Evolutionary conservation across 2,888 invertebrate species (phyloP).

Genomic region (Pinctada fucata): DNA sequence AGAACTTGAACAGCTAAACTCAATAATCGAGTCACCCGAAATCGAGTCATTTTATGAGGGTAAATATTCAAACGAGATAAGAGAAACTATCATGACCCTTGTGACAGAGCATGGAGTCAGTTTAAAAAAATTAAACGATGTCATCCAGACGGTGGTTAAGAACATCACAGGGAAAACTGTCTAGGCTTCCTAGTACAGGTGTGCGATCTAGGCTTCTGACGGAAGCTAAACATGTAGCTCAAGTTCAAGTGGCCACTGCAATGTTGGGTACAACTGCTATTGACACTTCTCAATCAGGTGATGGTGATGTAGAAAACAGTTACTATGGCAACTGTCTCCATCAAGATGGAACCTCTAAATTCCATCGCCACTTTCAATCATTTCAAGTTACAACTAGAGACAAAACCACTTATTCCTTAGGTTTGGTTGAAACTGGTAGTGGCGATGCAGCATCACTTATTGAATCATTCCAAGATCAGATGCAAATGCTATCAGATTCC

Average conservation of each 20-base stretch:
- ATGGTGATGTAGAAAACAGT: neutral
- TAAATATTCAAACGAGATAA: conserved; percentile 29
- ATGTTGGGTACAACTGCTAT: conserved; percentile 11
- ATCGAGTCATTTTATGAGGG: conserved; percentile 33
- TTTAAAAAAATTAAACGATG: conserved; percentile 26
- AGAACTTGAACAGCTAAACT: conserved; percentile 27
- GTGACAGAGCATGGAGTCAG: conserved; percentile 33
- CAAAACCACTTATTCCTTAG: conserved; percentile 21
- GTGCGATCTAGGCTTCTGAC: conserved; percentile 32
- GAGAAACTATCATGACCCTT: conserved; percentile 35
- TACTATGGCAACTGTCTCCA: conserved; percentile 27
- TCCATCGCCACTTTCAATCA: conserved; percentile 39
- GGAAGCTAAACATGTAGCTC: conserved; percentile 32
- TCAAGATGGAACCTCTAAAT: conserved; percentile 40
- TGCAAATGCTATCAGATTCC: neutral
- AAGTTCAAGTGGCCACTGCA: conserved; percentile 26
- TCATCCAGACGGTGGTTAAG: conserved; percentile 23
- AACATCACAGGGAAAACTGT: conserved; percentile 29
- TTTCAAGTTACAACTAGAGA: conserved; percentile 35
- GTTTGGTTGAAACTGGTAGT: conserved; percentile 27
- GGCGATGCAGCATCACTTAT: conserved; percentile 26
- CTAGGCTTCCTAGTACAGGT: conserved; percentile 36
- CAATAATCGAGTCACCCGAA: neutral
- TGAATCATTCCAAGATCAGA: conserved; percentile 5
- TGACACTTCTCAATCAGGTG: neutral